Conservation (phyloP, 92 coral and sea anemone species). For the Metridium senile region DNA sequence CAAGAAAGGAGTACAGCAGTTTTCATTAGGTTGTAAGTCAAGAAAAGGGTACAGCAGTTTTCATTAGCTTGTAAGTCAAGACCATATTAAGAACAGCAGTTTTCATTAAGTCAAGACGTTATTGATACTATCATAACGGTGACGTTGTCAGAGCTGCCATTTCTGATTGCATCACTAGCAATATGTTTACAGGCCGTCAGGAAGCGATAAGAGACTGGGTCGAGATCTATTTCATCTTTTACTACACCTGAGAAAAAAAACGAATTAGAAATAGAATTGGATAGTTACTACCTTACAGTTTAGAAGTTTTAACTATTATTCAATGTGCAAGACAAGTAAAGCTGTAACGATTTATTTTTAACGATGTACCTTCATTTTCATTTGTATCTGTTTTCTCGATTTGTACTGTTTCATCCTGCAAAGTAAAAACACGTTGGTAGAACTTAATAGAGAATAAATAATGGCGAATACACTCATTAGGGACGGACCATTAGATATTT, state of each 20-base stretch:
- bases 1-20: too few relatives aligned
- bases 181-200: conserved; percentile 81
- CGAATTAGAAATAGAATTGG: background rate
- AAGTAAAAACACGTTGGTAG: background rate
- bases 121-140: conserved; percentile 95
- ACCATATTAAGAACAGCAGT: background rate
- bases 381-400: background rate
- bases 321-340: too few relatives aligned
- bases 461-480: too few relatives aligned
- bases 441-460: background rate
- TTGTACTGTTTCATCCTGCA: conserved; percentile 16
- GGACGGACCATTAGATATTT: too few relatives aligned
- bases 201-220: conserved; percentile 66
- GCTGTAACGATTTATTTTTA: too few relatives aligned
- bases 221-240: conserved; percentile 39
- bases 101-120: conserved; percentile 6
- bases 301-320: too few relatives aligned
- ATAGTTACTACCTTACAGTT: too few relatives aligned
- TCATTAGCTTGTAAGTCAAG: background rate
- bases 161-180: conserved; percentile 94
- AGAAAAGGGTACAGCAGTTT: background rate
- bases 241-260: conserved; percentile 5
- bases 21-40: background rate
- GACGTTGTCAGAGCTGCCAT: conserved; percentile 98
- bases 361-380: conserved; percentile 27